Percentiles rank a stretch among this genome's conserved stretches.
These are phyloP conservation scores for Drymodes brunneopygia DNA, from an alignment of 2,113 vertebrate species.

Conservation along the genomic window DNA sequence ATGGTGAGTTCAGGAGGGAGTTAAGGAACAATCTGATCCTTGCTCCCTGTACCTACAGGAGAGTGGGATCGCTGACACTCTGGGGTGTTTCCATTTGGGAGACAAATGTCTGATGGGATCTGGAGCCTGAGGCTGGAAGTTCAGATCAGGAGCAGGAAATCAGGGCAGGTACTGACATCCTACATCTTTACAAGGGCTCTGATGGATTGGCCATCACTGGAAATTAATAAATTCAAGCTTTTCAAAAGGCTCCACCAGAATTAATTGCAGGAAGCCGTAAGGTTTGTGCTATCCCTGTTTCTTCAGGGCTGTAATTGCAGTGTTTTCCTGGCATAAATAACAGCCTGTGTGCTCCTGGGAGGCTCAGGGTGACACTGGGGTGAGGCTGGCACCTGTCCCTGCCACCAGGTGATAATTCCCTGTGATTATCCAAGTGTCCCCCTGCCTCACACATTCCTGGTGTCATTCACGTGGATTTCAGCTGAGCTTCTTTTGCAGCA, in stretches of 20 bases:
- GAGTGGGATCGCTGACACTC: too few relatives aligned
- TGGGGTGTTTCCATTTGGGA: too few relatives aligned
- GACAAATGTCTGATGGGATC: too few relatives aligned
- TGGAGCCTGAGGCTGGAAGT: too few relatives aligned
- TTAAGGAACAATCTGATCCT: too few relatives aligned
- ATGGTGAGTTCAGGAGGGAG: too few relatives aligned
- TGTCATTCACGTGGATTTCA: neutral
- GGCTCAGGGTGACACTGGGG: too few relatives aligned
- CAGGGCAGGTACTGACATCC: neutral
- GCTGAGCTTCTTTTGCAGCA: neutral
- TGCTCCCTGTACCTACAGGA: too few relatives aligned
- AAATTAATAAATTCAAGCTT: neutral
- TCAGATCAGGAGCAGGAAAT: too few relatives aligned
- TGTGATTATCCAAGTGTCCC: neutral
- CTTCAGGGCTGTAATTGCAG: neutral
- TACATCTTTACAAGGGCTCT: neutral
- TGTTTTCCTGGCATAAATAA: neutral
- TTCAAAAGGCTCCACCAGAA: neutral
- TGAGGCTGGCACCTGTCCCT: neutral
- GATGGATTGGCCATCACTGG: neutral
- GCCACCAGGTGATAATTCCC: neutral
- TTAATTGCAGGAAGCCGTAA: neutral
- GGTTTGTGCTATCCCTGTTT: neutral
- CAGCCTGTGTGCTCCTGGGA: too few relatives aligned
- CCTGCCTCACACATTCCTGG: fast-evolving